Evolutionary conservation across 1,140 invertebrate genomes (phyloP), one percentile per base, ranked within the genome.

Genomic region (Akabosia matsudoensis): DNA sequence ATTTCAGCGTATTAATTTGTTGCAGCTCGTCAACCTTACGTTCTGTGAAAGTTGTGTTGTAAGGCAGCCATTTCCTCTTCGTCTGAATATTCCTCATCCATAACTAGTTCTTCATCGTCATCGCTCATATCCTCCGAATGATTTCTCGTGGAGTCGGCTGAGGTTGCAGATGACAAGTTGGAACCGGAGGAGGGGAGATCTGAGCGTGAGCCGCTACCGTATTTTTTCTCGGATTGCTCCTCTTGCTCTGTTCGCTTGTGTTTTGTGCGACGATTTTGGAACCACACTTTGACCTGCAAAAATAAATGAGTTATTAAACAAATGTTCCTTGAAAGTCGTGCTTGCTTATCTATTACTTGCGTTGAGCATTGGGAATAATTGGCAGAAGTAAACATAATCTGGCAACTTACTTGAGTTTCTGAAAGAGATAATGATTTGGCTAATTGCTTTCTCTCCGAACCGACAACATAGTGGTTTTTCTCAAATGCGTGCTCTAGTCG

Each of bases 401-500:
- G 54, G 7, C 51, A 74, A 85, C 88, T 88, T 88, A 98, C 96
- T 92, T 98, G 96, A 79, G 96, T 98, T 89, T 98, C 97, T 26
- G 95, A 96, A 79, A 98, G 88, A 82, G 92, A 95, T 45, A 99
- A 88, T 70, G 92, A 92, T 82, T 96, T 92, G 0, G 97, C 97
- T 76, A 99, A 87, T 84, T 98, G 95, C 86, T 99, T 99, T 80
- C 97, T 90, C 86, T 99, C 97, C 22, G 95, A 95, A 0, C 97
- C 97, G 26, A 99, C 96, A 31, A 99, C 96, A 86, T 99, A 99
- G 84, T 99, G 97, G 86, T 99, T 99, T 85, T 96, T 96, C 86
- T 98, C 96, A 86, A 99, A 99, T 33, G 97, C 97, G 83, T 98
- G 95, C 24, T 99, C 97, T 82, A 99, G 85, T 85, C 97, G 97